phyloP scores from a whole-genome alignment of 2,888 invertebrate species.

The Mellilla xanthometata region DNA sequence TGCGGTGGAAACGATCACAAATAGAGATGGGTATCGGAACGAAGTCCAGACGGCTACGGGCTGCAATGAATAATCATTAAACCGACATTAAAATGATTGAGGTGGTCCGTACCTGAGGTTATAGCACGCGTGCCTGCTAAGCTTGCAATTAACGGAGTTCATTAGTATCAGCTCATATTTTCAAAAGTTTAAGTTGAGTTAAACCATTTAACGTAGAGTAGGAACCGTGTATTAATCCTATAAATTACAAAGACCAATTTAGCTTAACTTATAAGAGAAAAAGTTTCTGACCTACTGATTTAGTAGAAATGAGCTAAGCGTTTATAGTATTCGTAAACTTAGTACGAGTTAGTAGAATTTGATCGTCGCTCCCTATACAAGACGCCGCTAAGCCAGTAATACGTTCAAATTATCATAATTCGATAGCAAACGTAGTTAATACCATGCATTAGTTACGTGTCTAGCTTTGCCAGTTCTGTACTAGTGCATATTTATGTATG shows the following conservation, averaged over 20 bases:
- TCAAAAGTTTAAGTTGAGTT: conserved; percentile 47
- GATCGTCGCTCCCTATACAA: too few relatives aligned
- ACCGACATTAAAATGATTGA: conserved; percentile 63
- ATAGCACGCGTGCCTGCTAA: conserved; percentile 58
- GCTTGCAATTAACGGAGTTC: conserved; percentile 64
- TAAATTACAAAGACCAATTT: conserved; percentile 12
- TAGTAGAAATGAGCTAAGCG: too few relatives aligned
- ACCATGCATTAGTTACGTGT: neutral
- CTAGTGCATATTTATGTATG: too few relatives aligned
- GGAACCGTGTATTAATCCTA: conserved; percentile 13
- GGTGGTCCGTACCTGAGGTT: conserved; percentile 56
- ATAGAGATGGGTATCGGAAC: conserved; percentile 46
- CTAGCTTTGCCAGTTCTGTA: neutral
- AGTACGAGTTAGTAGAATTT: too few relatives aligned
- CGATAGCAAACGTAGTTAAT: conserved; percentile 1
- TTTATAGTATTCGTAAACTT: too few relatives aligned
- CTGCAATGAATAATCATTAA: conserved; percentile 64
- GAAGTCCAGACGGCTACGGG: conserved; percentile 42
- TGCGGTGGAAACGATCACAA: conserved; percentile 44
- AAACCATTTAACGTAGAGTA: conserved; percentile 2
- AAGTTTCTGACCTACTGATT: too few relatives aligned
- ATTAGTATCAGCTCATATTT: conserved; percentile 59
- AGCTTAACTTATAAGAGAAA: too few relatives aligned
- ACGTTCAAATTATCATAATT: conserved; percentile 3
- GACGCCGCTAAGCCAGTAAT: neutral